Percentiles rank a stretch among this genome's conserved stretches.
Evolutionary conservation across 2,113 vertebrate genomes (phyloP).

Genomic region (Empidonax traillii): DNA sequence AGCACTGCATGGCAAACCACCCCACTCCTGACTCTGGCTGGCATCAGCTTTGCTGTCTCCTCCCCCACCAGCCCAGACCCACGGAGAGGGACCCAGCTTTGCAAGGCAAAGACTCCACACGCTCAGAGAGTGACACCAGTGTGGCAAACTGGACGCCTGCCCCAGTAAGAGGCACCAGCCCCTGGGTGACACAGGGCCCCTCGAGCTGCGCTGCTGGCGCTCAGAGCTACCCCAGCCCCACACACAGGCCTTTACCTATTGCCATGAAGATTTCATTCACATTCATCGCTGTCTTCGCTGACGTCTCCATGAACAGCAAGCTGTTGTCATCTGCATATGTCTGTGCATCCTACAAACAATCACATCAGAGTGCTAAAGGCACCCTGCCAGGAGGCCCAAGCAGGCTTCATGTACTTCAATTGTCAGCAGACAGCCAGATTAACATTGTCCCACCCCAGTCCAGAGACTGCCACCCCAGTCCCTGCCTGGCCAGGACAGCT

Average conservation of each 20-base stretch:
- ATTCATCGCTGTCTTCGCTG: slow-evolving; percentile 98
- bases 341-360: slow-evolving; percentile 88
- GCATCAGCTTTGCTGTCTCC: background rate
- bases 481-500: background rate
- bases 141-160: background rate
- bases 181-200: background rate
- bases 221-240: background rate
- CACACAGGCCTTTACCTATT: slow-evolving; percentile 77
- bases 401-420: background rate
- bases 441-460: rapidly evolving
- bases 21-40: background rate
- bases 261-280: slow-evolving; percentile 99
- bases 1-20: background rate
- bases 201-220: background rate
- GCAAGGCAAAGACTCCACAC: background rate
- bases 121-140: background rate
- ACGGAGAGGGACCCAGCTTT: background rate
- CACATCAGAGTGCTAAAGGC: background rate
- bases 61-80: background rate
- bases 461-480: background rate
- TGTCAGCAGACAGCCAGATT: background rate
- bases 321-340: slow-evolving; percentile 98
- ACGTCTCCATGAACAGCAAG: slow-evolving; percentile 99
- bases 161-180: background rate
- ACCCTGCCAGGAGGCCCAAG: background rate